Evolutionary conservation across 2,113 vertebrate species (phyloP), one percentile per base, ranked within the genome.

Genomic region (Axis porcinus): DNA sequence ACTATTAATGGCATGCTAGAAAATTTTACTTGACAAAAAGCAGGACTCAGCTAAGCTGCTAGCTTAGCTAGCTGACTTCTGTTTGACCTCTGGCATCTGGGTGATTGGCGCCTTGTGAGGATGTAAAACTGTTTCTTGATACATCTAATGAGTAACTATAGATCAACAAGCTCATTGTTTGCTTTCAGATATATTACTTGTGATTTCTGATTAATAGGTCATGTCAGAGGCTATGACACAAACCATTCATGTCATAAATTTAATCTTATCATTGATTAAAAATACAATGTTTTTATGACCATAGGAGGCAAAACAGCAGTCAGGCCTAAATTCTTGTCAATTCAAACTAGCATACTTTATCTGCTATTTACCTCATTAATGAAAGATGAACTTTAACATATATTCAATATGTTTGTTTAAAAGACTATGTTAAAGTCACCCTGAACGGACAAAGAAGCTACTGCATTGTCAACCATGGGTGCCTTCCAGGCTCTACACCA

Each of bases 181-280:
- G 74, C 85, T 92, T 88, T 85, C 79, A 94, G 84, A 94, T 45
- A 85, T 52, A 76, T 52, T n/a, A 50, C 64, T 88, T 89, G 40
- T 28, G 96, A 88, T 82, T 97, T 95, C 85, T 95, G 91, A 95
- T 64, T 50, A 96, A 92, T 67, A 81, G 67, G 27, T 92, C 85
- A 45, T 12, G 33, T 64, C 9, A 43, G 74, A 85, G 70, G 40
- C 91, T 54, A 67, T 15, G n/a, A 40, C 28, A 62, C 86, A 90
- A 90, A 76, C 64, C 54, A 93, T 87, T 95, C 43, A 52, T 64
- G 54, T 90, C 67, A 94, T 58, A 97, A 90, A 92, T 81, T 58
- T 85, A 95, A 84, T 27, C 54, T 89, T 86, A 55, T 96, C 64
- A 54, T 10, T 94, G 74, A 92, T 91, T 95, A 94, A 95, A 64